These are phyloP conservation scores for Subacronicta megacephala DNA, from an alignment of 2,888 invertebrate genomes.

Conservation along the genomic window DNA sequence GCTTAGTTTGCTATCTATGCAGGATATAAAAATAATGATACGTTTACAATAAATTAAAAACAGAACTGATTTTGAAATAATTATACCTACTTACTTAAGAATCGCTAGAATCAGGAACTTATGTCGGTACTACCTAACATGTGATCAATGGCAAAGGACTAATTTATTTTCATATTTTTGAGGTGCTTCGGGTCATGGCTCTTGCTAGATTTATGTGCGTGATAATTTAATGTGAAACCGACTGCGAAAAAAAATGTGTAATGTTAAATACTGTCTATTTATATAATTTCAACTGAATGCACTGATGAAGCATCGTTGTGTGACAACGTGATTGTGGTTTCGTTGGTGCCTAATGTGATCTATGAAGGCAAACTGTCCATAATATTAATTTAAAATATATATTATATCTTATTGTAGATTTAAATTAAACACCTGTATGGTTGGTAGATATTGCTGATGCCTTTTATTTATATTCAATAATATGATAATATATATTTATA, in stretches of 20 bases:
- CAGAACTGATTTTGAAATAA: conserved; percentile 41
- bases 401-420: conserved; percentile 15
- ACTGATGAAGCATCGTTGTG: conserved; percentile 54
- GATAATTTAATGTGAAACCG: conserved; percentile 37
- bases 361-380: conserved; percentile 38
- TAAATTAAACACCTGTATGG: no score
- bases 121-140: no score
- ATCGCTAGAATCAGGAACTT: conserved; percentile 53
- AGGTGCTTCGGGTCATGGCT: conserved; percentile 68
- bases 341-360: conserved; percentile 34
- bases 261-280: conserved; percentile 62
- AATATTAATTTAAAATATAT: no score
- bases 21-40: background rate
- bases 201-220: conserved; percentile 49
- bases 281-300: conserved; percentile 55
- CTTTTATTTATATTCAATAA: no score
- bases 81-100: conserved; percentile 37
- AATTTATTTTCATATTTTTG: conserved; percentile 42
- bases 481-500: no score
- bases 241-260: conserved; percentile 53
- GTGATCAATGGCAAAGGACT: conserved; percentile 31
- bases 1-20: background rate
- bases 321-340: conserved; percentile 46
- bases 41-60: conserved; percentile 8
- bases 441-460: no score